Evolutionary conservation across 2,113 vertebrate species (phyloP).

Genomic region (Hyaena hyaena): DNA sequence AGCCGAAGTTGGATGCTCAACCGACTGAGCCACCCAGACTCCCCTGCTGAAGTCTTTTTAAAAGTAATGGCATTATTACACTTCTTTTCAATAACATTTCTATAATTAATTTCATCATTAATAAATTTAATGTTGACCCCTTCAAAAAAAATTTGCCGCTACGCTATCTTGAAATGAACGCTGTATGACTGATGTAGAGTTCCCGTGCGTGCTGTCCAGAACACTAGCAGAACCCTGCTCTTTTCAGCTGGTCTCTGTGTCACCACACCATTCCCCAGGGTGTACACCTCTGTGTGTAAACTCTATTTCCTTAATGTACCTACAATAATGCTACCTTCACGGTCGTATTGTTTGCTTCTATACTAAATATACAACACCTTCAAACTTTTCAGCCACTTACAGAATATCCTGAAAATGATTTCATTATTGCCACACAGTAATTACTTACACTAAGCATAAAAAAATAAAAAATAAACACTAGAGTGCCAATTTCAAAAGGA

Average conservation of each 20-base stretch:
- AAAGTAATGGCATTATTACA: neutral
- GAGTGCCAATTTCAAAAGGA: constrained; percentile 46
- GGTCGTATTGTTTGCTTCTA: constrained; percentile 60
- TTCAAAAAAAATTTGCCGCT: neutral
- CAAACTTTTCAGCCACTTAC: constrained; percentile 22
- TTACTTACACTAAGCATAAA: constrained; percentile 59
- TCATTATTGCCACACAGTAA: constrained; percentile 63
- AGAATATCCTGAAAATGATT: constrained; percentile 58
- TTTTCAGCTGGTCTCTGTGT: neutral
- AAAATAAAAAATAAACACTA: constrained; percentile 31
- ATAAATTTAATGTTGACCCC: neutral
- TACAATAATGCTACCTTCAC: constrained; percentile 55
- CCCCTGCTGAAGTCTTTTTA: too few relatives aligned
- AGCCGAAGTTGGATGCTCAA: too few relatives aligned
- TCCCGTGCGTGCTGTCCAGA: neutral
- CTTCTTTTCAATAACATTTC: neutral
- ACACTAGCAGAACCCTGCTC: neutral
- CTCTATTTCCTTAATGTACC: constrained; percentile 30
- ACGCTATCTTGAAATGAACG: neutral
- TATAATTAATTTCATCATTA: constrained; percentile 6
- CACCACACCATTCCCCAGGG: neutral
- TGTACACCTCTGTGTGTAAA: neutral
- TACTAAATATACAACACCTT: constrained; percentile 61
- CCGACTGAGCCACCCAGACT: too few relatives aligned
- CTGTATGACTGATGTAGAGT: neutral